phyloP scores from a whole-genome alignment of 2,888 invertebrate species.

The Heteromyza rotundicornis region DNA sequence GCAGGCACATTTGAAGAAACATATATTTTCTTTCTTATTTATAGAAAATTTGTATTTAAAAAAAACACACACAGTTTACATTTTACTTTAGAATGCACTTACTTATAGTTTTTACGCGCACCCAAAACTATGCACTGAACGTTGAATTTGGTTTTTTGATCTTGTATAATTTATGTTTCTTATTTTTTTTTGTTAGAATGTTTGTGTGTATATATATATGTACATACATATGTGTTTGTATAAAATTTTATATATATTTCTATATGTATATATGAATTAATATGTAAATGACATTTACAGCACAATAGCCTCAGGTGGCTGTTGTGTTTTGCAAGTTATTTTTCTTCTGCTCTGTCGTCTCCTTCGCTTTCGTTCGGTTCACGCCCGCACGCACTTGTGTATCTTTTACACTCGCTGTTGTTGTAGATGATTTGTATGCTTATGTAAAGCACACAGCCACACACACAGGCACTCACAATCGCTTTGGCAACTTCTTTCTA shows the following conservation, averaged over 20 bases:
- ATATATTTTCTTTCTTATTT: background rate
- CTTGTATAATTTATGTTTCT: constrained; percentile 6
- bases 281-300: constrained; percentile 5
- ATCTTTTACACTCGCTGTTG: constrained; percentile 13
- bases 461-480: background rate
- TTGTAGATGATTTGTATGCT: background rate
- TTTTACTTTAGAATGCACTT: background rate
- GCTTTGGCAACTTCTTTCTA: constrained; percentile 5
- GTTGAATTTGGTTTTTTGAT: background rate
- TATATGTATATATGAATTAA: no score
- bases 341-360: constrained; percentile 3
- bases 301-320: constrained; percentile 28
- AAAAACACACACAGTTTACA: background rate
- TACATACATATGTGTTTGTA: background rate
- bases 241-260: background rate
- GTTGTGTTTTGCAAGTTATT: constrained; percentile 8
- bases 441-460: constrained; percentile 12
- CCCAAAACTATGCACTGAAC: background rate
- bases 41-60: constrained; percentile 8
- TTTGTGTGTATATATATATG: background rate
- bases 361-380: background rate
- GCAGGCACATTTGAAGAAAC: constrained; percentile 10
- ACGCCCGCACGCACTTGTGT: constrained; percentile 7
- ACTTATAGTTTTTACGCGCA: background rate
- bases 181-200: background rate